Conservation (phyloP, 2,888 invertebrate species). For the Leptopterna dolabrata region DNA sequence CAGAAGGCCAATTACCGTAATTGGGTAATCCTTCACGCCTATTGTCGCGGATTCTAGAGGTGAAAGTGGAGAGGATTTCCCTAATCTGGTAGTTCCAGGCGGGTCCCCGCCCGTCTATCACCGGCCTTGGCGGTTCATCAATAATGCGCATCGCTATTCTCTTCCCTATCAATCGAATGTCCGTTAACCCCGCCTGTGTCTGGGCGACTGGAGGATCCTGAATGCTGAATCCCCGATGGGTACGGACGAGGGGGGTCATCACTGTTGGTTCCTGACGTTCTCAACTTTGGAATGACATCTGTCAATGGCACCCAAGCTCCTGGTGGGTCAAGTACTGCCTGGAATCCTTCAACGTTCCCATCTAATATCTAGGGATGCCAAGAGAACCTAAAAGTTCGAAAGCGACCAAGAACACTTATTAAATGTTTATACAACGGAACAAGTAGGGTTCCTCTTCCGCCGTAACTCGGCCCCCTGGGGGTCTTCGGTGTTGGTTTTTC, state of each 20-base stretch:
- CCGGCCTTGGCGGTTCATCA: not conserved
- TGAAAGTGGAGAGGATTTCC: constrained; percentile 14
- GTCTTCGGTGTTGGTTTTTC: too few relatives aligned
- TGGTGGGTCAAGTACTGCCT: too few relatives aligned
- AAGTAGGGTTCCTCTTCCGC: too few relatives aligned
- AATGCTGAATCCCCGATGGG: not conserved
- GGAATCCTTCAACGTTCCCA: too few relatives aligned
- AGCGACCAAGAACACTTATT: too few relatives aligned
- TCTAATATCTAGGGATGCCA: too few relatives aligned
- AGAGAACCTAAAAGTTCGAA: too few relatives aligned
- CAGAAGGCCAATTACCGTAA: not conserved
- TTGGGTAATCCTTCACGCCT: constrained; percentile 29
- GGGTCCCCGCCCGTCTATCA: not conserved
- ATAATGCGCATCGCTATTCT: constrained; percentile 2
- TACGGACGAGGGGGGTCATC: not conserved
- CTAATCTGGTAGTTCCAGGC: constrained; percentile 14
- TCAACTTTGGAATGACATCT: not conserved
- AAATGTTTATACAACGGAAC: too few relatives aligned
- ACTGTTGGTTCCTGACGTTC: not conserved
- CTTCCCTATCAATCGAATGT: constrained; percentile 20
- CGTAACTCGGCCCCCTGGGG: too few relatives aligned
- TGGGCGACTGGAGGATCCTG: not conserved
- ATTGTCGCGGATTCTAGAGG: not conserved
- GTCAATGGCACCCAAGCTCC: too few relatives aligned
- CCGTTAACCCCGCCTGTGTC: constrained; percentile 10